Conservation (phyloP, 2,888 invertebrate genomes). For the Papilio demoleus region DNA sequence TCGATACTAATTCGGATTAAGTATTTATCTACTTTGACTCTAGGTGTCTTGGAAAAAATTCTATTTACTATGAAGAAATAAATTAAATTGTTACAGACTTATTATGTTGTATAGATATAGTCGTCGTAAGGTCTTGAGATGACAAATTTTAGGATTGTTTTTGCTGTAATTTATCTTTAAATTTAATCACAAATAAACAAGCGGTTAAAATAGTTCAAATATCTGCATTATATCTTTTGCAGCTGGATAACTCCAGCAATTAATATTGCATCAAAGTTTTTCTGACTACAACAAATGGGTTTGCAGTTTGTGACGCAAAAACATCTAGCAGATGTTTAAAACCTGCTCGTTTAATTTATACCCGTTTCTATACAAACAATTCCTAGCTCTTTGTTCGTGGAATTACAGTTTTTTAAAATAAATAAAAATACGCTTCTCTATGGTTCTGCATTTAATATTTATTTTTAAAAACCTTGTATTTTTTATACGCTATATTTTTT, state of each 20-base stretch:
- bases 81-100: neutral
- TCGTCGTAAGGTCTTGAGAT: neutral
- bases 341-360: slow-evolving; percentile 19
- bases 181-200: neutral
- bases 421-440: slow-evolving; percentile 9
- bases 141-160: neutral
- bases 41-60: neutral
- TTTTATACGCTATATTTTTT: neutral
- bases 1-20: neutral
- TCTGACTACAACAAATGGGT: slow-evolving; percentile 19
- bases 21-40: neutral
- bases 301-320: slow-evolving; percentile 22
- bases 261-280: slow-evolving; percentile 24
- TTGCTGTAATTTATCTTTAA: neutral
- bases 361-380: slow-evolving; percentile 18
- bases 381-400: slow-evolving; percentile 9
- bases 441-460: neutral
- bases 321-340: slow-evolving; percentile 14
- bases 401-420: slow-evolving; percentile 11
- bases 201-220: slow-evolving; percentile 6
- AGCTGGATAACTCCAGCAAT: slow-evolving; percentile 7
- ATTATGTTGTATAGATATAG: neutral
- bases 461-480: neutral
- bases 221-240: slow-evolving; percentile 4
- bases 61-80: neutral